These are phyloP conservation scores for Electrona antarctica DNA, from an alignment of 2,113 vertebrate species.

Conservation along the genomic window DNA sequence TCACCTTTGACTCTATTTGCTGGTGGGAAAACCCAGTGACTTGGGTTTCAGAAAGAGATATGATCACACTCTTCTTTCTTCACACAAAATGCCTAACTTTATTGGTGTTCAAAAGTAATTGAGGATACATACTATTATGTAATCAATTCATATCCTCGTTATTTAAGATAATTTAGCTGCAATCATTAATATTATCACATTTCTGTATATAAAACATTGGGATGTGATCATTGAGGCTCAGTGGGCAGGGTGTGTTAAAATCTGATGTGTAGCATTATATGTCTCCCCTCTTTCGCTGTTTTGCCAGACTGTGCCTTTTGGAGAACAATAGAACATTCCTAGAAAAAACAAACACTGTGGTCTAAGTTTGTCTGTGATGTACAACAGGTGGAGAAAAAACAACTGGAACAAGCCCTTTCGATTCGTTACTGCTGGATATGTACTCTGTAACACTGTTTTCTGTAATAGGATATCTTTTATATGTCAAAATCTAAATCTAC, in stretches of 20 bases:
- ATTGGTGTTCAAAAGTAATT: conserved; percentile 16
- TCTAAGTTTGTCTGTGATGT: conserved; percentile 13
- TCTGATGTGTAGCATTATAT: too few species aligned
- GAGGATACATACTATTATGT: conserved; percentile 15
- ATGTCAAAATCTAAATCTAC: conserved; percentile 2
- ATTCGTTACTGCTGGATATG: conserved; percentile 1
- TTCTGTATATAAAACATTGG: too few species aligned
- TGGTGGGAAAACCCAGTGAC: conserved; percentile 49
- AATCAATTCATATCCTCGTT: conserved; percentile 9
- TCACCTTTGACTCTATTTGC: conserved; percentile 30
- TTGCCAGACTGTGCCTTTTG: neutral
- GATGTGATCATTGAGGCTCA: too few species aligned
- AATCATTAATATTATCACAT: neutral
- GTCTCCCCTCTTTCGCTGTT: neutral
- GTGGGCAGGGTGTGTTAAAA: too few species aligned
- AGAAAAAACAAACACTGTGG: neutral
- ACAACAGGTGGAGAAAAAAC: conserved; percentile 9
- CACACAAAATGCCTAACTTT: conserved; percentile 13
- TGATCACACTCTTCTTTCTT: conserved; percentile 46
- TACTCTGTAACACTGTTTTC: conserved; percentile 5
- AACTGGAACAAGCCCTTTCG: neutral
- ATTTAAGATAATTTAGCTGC: neutral
- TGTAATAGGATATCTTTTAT: conserved; percentile 20
- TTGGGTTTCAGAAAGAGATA: conserved; percentile 45
- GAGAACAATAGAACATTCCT: neutral